These are phyloP conservation scores for Stylophora pistillata DNA, from an alignment of 64 coral and sea anemone species.

Conservation along the genomic window DNA sequence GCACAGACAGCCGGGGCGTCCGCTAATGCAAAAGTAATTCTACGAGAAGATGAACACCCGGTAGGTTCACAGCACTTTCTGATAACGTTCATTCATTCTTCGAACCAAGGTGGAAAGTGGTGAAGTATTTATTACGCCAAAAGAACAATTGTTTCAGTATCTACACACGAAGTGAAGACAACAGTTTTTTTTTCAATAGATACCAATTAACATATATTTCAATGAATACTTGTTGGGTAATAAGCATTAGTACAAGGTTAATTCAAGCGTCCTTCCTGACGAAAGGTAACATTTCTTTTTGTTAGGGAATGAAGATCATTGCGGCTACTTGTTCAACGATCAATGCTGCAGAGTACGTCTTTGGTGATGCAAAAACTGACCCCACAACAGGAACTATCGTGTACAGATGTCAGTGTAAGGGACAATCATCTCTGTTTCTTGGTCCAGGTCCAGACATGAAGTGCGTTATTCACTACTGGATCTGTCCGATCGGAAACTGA, in stretches of 20 bases:
- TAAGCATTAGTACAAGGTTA: too few species aligned
- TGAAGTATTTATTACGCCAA: too few species aligned
- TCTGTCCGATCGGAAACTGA: constrained; percentile 69
- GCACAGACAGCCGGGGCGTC: constrained; percentile 10
- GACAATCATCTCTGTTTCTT: background rate
- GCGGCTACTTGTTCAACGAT: constrained; percentile 68
- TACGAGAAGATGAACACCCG: constrained; percentile 39
- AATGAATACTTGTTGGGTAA: too few species aligned
- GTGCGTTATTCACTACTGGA: constrained; percentile 75
- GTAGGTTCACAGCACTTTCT: background rate
- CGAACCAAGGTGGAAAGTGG: too few species aligned
- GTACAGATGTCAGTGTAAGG: constrained; percentile 58
- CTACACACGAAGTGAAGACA: too few species aligned
- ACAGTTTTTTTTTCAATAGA: too few species aligned
- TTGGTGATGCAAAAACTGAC: background rate
- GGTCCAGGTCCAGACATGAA: background rate
- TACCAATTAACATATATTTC: too few species aligned
- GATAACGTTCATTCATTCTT: too few species aligned
- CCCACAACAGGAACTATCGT: background rate
- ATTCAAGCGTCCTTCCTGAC: too few species aligned
- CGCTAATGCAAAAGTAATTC: background rate
- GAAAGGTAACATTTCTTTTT: background rate
- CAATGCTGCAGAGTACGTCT: constrained; percentile 51
- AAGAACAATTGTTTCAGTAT: too few species aligned
- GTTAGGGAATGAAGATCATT: constrained; percentile 68